Evolutionary conservation across 2,888 invertebrate genomes (phyloP).

Genomic region (Phymatocera aterrima): DNA sequence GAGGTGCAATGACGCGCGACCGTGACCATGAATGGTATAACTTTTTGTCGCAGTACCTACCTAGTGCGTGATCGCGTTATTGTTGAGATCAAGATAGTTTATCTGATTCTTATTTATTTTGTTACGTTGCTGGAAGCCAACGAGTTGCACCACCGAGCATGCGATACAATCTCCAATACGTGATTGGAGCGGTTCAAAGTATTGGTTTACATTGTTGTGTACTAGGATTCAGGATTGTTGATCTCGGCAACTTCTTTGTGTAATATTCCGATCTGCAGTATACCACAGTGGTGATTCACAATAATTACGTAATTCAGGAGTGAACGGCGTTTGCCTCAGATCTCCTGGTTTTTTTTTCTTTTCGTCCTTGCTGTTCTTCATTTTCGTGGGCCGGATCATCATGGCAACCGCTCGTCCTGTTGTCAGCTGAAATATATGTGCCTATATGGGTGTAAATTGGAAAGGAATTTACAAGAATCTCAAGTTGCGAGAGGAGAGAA

Average conservation of each 20-base stretch:
- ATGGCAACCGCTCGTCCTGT: no score
- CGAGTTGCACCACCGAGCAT: not conserved
- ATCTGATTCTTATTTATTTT: not conserved
- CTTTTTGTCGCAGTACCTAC: not conserved
- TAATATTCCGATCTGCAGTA: not conserved
- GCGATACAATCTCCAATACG: not conserved
- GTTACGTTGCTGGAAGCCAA: not conserved
- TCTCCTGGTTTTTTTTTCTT: no score
- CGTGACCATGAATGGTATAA: constrained; percentile 36
- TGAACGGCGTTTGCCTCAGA: no score
- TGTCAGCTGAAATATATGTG: no score
- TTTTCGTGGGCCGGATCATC: no score
- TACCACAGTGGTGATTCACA: constrained; percentile 6
- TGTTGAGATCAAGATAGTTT: not conserved
- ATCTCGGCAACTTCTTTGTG: constrained; percentile 2
- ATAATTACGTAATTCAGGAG: not conserved
- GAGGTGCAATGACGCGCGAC: constrained; percentile 29
- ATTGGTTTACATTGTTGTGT: not conserved
- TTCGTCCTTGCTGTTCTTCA: not conserved
- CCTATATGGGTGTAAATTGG: no score
- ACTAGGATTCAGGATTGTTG: not conserved
- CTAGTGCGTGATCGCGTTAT: no score
- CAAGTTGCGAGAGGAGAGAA: not conserved
- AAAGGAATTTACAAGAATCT: not conserved
- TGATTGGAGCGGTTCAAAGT: not conserved